Conservation (phyloP, 2,888 invertebrate genomes). For the Lepidocyrtinus sp. region DNA sequence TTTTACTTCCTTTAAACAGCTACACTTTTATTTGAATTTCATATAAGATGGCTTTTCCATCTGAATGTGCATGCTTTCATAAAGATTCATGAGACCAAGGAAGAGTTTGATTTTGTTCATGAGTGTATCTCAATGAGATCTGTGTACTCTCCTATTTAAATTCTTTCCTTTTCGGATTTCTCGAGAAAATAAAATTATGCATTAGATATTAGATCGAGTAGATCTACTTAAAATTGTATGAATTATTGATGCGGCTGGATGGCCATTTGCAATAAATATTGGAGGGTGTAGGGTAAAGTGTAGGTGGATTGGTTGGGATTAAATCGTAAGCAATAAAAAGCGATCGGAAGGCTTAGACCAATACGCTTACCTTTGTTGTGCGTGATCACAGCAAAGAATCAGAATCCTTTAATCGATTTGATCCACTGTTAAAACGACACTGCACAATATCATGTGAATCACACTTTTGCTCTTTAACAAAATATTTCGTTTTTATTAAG, state of each 20-base stretch:
- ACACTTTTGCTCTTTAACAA: too few species aligned
- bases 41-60: slow-evolving; percentile 1
- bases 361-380: neutral
- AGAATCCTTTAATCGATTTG: too few species aligned
- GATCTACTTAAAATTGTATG: slow-evolving; percentile 26
- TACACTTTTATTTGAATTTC: slow-evolving; percentile 11
- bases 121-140: neutral
- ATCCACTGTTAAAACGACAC: too few species aligned
- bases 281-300: too few species aligned
- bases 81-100: neutral
- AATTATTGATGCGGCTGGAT: slow-evolving; percentile 24
- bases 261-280: too few species aligned
- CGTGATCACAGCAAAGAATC: neutral
- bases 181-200: slow-evolving; percentile 5
- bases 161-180: neutral
- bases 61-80: neutral
- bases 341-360: neutral
- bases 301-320: too few species aligned
- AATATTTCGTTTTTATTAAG: too few species aligned
- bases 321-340: neutral
- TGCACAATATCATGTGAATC: too few species aligned
- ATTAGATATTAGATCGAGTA: neutral
- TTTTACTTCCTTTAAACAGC: neutral
- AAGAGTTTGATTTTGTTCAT: neutral
- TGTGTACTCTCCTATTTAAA: neutral